phyloP scores from a whole-genome alignment of 1,140 invertebrate species.

The Cherax destructor region DNA sequence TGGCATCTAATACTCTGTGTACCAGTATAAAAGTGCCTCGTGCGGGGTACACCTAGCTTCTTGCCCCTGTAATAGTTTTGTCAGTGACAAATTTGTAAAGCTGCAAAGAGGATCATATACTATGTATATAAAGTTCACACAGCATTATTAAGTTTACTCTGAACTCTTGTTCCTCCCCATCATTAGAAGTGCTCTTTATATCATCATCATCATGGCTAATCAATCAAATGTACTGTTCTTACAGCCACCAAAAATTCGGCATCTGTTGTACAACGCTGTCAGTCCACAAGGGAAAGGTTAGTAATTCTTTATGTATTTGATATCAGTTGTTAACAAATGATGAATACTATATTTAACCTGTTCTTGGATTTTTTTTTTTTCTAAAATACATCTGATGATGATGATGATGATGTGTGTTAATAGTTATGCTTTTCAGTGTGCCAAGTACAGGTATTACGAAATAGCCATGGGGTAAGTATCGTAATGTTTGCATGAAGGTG shows the following conservation, averaged over 20 bases:
- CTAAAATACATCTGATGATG: too few species aligned
- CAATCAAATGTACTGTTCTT: not conserved
- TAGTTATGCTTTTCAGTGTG: too few species aligned
- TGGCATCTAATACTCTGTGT: not conserved
- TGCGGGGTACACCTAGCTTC: not conserved
- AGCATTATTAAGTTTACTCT: too few species aligned
- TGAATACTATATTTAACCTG: too few species aligned
- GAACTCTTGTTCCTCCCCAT: too few species aligned
- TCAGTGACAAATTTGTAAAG: not conserved
- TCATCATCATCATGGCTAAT: not conserved
- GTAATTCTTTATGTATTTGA: not conserved
- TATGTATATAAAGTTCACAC: too few species aligned
- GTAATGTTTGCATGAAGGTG: too few species aligned
- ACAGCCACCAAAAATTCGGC: not conserved
- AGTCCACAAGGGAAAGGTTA: not conserved
- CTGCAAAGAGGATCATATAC: not conserved
- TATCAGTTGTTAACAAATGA: not conserved
- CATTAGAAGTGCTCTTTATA: too few species aligned
- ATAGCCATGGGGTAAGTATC: too few species aligned
- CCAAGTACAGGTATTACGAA: too few species aligned
- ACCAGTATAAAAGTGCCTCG: not conserved
- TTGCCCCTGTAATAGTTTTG: not conserved
- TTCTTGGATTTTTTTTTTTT: too few species aligned
- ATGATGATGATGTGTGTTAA: too few species aligned
- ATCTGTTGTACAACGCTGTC: not conserved